Percentiles rank a stretch among this genome's conserved stretches.
Conservation (phyloP, 1,140 invertebrate species). For the Zaprionus davidi region DNA sequence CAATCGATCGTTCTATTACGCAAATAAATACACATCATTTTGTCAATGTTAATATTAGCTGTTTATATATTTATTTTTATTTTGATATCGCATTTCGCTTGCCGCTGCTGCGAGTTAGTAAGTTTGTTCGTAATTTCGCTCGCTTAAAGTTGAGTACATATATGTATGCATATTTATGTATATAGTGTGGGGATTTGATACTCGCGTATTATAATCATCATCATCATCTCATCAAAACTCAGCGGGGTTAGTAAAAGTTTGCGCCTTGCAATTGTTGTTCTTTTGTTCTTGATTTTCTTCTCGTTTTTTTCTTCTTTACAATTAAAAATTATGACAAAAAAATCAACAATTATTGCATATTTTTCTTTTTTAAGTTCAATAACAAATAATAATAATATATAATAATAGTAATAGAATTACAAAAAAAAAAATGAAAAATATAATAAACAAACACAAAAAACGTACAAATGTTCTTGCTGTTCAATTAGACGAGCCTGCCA, state of each 20-base stretch:
- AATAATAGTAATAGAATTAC: slow-evolving; percentile 59
- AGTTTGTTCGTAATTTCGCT: slow-evolving; percentile 54
- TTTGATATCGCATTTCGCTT: slow-evolving; percentile 52
- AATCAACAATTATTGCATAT: slow-evolving; percentile 79
- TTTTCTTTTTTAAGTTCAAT: slow-evolving; percentile 67
- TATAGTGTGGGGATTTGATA: slow-evolving; percentile 6
- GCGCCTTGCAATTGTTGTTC: slow-evolving; percentile 25
- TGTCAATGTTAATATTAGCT: slow-evolving; percentile 49
- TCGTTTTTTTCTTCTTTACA: slow-evolving; percentile 29
- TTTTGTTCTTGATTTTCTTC: slow-evolving; percentile 17
- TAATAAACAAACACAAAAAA: slow-evolving; percentile 73
- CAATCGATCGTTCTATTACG: not conserved
- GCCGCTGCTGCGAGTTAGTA: slow-evolving; percentile 55
- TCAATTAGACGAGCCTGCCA: slow-evolving; percentile 68
- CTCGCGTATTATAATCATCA: not conserved
- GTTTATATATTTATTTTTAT: slow-evolving; percentile 41
- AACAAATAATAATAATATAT: slow-evolving; percentile 74
- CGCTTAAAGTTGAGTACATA: slow-evolving; percentile 36
- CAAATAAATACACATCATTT: slow-evolving; percentile 15
- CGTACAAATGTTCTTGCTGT: slow-evolving; percentile 66
- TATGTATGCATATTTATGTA: not conserved
- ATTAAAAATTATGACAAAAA: slow-evolving; percentile 75
- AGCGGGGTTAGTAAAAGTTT: slow-evolving; percentile 49
- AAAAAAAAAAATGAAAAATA: slow-evolving; percentile 49
- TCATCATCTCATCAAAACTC: slow-evolving; percentile 14